A percentile compares a stretch with the other conserved stretches of the same genome.
Conservation (phyloP, 35 echinoderm and acorn worm genomes). For the Apostichopus parvimensis region DNA sequence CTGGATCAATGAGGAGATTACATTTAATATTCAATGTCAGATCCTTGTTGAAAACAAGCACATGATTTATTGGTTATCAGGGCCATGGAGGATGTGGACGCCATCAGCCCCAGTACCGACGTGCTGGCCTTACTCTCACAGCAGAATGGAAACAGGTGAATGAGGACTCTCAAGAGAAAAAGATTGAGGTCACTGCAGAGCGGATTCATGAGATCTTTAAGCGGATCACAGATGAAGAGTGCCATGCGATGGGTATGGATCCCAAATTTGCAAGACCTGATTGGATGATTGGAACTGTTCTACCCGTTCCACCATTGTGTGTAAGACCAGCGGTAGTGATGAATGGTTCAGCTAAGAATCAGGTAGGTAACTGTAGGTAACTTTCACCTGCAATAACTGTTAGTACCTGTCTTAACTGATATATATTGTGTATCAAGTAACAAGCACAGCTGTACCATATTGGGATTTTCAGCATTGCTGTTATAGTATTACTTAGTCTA, state of each 20-base stretch:
- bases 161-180: constrained; percentile 94
- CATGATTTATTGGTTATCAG: constrained; percentile 32
- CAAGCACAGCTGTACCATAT: no score
- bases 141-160: constrained; percentile 98
- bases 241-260: constrained; percentile 77
- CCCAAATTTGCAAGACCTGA: constrained; percentile 87
- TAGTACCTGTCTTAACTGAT: no score
- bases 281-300: constrained; percentile 94
- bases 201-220: constrained; percentile 89
- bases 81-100: constrained; percentile 94
- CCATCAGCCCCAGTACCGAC: constrained; percentile 84
- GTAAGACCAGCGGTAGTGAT: constrained; percentile 92
- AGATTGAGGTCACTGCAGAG: constrained; percentile 91
- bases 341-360: constrained; percentile 90
- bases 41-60: neutral
- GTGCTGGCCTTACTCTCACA: constrained; percentile 76
- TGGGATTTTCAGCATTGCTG: no score
- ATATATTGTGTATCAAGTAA: no score
- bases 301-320: constrained; percentile 94
- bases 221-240: constrained; percentile 92
- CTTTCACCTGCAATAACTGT: no score
- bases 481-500: no score
- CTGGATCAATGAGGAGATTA: no score
- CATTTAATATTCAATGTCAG: no score
- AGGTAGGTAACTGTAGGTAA: constrained; percentile 57